Conservation (phyloP, 2,113 vertebrate genomes). For the Corvus moneduloides region DNA sequence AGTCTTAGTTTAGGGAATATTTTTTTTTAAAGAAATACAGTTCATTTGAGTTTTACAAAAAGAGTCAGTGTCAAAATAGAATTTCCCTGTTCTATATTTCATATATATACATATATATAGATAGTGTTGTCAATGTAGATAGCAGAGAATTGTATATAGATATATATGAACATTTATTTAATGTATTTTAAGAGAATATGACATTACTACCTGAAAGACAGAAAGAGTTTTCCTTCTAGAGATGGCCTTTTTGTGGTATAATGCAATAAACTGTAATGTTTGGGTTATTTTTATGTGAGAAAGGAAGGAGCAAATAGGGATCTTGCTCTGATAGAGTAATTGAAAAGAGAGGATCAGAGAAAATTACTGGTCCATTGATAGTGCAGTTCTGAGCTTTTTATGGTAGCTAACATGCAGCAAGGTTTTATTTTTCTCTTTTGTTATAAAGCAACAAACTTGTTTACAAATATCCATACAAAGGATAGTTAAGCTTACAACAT, state of each 20-base stretch:
- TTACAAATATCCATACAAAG: neutral
- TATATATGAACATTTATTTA: neutral
- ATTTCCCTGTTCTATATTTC: neutral
- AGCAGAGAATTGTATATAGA: neutral
- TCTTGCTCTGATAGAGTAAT: neutral
- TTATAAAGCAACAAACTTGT: neutral
- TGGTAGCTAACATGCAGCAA: neutral
- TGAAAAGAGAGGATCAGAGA: neutral
- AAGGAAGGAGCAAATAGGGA: neutral
- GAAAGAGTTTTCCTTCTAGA: neutral
- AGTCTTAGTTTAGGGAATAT: neutral
- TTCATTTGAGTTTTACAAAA: neutral
- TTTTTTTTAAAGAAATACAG: neutral
- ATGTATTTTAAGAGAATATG: neutral
- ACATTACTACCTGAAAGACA: neutral
- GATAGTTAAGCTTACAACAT: neutral
- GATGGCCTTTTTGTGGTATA: neutral
- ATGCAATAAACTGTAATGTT: neutral
- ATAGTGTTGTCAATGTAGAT: neutral
- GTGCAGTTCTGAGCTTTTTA: neutral
- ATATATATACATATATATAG: too few species aligned
- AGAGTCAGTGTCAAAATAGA: neutral
- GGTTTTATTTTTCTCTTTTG: neutral
- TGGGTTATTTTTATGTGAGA: neutral
- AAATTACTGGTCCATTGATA: neutral